A percentile compares a stretch with the other conserved stretches of the same genome.
phyloP scores from a whole-genome alignment of 2,797 vertebrate genomes.

The Cephalopachus bancanus region DNA sequence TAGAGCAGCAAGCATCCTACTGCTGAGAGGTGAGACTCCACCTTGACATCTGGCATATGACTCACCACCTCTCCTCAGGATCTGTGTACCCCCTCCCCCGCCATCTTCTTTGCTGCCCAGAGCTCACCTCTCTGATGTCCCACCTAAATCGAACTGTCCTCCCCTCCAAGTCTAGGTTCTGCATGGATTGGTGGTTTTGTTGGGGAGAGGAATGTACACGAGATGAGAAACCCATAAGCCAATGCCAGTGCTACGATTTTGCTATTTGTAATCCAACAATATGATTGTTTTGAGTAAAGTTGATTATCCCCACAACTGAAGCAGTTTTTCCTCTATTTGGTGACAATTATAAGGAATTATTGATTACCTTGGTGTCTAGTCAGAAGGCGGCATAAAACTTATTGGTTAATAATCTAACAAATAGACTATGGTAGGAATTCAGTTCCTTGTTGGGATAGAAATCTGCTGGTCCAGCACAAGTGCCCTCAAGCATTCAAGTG shows the following conservation, averaged over 20 bases:
- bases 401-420: not conserved
- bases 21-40: not conserved
- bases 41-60: not conserved
- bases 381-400: not conserved
- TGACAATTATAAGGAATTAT: constrained; percentile 2
- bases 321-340: not conserved
- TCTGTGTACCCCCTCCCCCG: not conserved
- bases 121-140: not conserved
- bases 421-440: not conserved
- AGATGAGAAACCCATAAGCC: constrained; percentile 17
- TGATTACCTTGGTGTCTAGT: not conserved
- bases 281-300: not conserved
- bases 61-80: not conserved
- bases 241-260: not conserved
- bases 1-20: not conserved
- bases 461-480: not conserved
- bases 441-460: not conserved
- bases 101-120: not conserved
- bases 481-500: not conserved
- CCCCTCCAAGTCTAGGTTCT: not conserved
- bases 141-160: not conserved
- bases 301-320: not conserved
- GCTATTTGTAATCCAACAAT: not conserved
- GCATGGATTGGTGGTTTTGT: not conserved
- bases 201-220: not conserved